Base-by-base conservation (phyloP, 2,888 invertebrate genomes). In the Limulus polyphemus region DNA sequence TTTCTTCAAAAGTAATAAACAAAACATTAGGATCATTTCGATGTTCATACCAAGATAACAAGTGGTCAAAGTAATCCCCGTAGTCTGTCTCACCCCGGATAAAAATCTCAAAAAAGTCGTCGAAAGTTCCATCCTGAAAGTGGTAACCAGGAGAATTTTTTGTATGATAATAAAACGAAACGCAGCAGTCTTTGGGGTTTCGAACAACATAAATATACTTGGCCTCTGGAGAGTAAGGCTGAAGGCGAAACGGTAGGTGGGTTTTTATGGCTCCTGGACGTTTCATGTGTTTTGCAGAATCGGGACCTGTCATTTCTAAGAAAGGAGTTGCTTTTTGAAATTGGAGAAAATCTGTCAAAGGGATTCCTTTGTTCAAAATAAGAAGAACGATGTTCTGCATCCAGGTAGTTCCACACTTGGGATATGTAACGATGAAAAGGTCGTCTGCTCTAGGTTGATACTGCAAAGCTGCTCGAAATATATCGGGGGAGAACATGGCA, bases 181-280 rank as follows among this genome's bases (percentile, higher is more conserved):
- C 76, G 13, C 73, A 73, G 11, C 73, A 73, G 69, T 79, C 79
- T 68, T 76, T 78, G 0, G 78, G 77, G 65, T 79, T 78, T 54
- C 79, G 73, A 10, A 75, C 74, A 17, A 79, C 73, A 66, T 79
- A 79, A 49, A 79, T 73, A 49, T 69, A 70, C 47, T 68, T 68
- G 11, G 69, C 65, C 17, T 65, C 57, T 13, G 64, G 62, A 50
- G 64, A 63, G n/a, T 63, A 61, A 2, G 71, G 70, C 49, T 68
- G 59, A 11, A 68, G 47, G 17, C 66, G 47, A 32, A 66, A 68
- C 1, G 73, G 74, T 1, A 75, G 70, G 61, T 76, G 75, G 2
- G 71, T 72, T 60, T 69, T 68, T n/a, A 71, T 63, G 55, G 62
- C 58, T 11, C 68, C 62, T 5, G 66, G 66, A 10, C 57, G 51